Evolutionary conservation across 2,888 invertebrate genomes (phyloP), one percentile per base, ranked within the genome.

Genomic region (Cataglyphis albicans): DNA sequence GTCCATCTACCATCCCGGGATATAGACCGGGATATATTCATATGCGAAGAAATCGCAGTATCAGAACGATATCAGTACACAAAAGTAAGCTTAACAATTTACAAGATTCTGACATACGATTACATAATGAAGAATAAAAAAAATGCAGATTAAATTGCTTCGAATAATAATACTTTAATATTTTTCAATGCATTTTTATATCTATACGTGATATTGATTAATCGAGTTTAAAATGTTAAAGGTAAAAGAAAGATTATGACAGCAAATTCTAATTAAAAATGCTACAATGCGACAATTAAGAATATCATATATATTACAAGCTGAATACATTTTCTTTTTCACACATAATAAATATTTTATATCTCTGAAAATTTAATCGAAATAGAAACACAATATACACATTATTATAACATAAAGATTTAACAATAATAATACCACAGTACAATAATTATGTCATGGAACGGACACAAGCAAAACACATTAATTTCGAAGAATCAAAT

Each of bases 31-130:
- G n/a, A n/a, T n/a, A n/a, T 35, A 72, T 48, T 78, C 78, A 44
- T 78, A 70, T 32, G 44, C 59, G 72, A 78, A 59, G 78, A 78
- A 72, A 78, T 78, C 76, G 41, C 76, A 9, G 25, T 21, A 41
- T 29, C 44, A 9, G n/a, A 44, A 21, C 29, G 67, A 12, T 72
- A 72, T 78, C 59, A 7, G 32, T 48, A 72, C 72, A 52, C 10
- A 18, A 59, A 70, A 44, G n/a, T 59, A 59, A 72, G 44, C 44
- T 78, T 70, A 59, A 72, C 21, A 48, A 59, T 70, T 70, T 57
- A 70, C 3, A 78, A 57, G 29, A 78, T 70, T 44, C 15, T 15
- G 21, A 59, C 57, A 5, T 3, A 21, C 21, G 18, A 21, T 1
- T 10, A 15, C 59, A n/a, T 44, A 3, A 21, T 41, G n/a, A 65